Evolutionary conservation across 2,888 invertebrate species (phyloP).

Genomic region (Rugalucina vietnamica): DNA sequence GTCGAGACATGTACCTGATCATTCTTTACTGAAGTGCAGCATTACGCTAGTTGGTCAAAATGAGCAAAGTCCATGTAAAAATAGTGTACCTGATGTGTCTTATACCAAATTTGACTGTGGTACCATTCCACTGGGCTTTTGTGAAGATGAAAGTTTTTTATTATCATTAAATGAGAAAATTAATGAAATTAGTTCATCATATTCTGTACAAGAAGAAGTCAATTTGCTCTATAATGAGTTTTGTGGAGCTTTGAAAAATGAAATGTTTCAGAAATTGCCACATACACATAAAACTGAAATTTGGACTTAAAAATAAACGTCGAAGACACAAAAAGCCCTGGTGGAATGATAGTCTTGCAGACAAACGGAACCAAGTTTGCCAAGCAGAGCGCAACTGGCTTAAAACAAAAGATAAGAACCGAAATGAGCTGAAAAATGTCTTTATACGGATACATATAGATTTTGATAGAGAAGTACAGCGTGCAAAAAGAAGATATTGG

Average conservation of each 20-base stretch:
- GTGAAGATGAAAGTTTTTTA: neutral
- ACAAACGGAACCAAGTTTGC: neutral
- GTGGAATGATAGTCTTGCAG: neutral
- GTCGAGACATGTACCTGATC: neutral
- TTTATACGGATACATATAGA: too few relatives aligned
- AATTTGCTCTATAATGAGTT: too few relatives aligned
- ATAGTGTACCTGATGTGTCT: neutral
- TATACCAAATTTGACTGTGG: neutral
- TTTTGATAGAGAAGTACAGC: too few relatives aligned
- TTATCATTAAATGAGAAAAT: neutral
- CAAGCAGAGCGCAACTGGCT: too few relatives aligned
- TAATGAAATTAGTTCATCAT: neutral
- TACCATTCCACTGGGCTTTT: neutral
- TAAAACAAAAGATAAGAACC: too few relatives aligned
- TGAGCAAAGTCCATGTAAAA: neutral
- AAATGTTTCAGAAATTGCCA: neutral
- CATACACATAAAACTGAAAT: neutral
- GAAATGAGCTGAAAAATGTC: too few relatives aligned
- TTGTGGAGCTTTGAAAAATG: too few relatives aligned
- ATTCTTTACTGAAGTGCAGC: slow-evolving; percentile 1
- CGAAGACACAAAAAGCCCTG: neutral
- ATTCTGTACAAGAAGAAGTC: neutral
- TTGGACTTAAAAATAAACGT: neutral
- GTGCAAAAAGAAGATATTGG: too few relatives aligned
- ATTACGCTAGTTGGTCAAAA: neutral